Percentiles rank a stretch among this genome's conserved stretches.
These are phyloP conservation scores for Drosophila barbarae DNA, from an alignment of 2,888 invertebrate genomes.

Conservation along the genomic window DNA sequence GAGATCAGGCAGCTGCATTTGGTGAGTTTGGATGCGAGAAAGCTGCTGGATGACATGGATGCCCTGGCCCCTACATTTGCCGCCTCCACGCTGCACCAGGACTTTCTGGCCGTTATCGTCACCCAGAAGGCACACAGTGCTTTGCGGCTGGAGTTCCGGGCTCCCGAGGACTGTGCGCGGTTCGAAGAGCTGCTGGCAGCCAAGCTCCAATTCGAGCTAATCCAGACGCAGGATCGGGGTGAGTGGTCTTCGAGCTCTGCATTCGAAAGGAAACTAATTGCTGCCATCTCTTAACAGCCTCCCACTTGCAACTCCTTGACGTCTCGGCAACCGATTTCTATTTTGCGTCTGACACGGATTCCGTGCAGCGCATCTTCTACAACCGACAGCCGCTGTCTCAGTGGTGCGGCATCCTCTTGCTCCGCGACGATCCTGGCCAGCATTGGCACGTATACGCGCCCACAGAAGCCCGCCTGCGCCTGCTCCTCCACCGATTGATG, in stretches of 20 bases:
- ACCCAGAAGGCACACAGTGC: constrained; percentile 52
- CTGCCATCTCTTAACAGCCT: not conserved
- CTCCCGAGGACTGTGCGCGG: constrained; percentile 1
- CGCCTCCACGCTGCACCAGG: constrained; percentile 65
- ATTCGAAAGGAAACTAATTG: not conserved
- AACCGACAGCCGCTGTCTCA: constrained; percentile 55
- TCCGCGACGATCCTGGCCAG: constrained; percentile 48
- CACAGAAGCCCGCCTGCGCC: constrained; percentile 47
- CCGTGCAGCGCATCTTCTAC: constrained; percentile 57
- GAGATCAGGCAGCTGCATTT: constrained; percentile 44
- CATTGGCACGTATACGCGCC: constrained; percentile 63
- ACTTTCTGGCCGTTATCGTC: constrained; percentile 72
- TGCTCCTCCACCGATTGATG: constrained; percentile 62
- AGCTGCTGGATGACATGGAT: constrained; percentile 51
- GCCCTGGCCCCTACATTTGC: constrained; percentile 58
- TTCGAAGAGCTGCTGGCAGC: constrained; percentile 62
- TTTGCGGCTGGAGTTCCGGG: constrained; percentile 52
- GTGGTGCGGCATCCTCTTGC: constrained; percentile 66
- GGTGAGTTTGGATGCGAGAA: constrained; percentile 41
- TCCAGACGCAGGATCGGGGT: constrained; percentile 5
- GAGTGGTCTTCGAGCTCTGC: not conserved
- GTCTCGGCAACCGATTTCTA: constrained; percentile 18
- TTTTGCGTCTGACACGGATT: not conserved
- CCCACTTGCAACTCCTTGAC: constrained; percentile 36
- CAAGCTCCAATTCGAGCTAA: constrained; percentile 50